phyloP scores from a whole-genome alignment of 2,113 vertebrate genomes.

The Pholis gunnellus region DNA sequence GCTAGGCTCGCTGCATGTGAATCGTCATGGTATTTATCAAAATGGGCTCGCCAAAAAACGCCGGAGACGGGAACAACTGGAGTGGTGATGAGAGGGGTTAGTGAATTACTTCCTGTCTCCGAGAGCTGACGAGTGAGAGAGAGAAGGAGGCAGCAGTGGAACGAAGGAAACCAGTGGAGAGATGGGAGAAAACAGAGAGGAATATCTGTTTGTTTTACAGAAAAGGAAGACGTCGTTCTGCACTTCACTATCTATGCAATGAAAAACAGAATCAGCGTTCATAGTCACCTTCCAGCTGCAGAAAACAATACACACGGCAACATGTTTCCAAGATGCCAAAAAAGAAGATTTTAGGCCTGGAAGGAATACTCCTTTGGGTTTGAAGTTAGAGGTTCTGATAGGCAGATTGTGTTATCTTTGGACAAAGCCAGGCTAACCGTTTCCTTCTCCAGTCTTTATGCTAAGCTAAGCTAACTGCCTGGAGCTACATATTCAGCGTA shows the following conservation, averaged over 20 bases:
- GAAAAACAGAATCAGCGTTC: neutral
- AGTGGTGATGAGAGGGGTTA: constrained; percentile 69
- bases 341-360: neutral
- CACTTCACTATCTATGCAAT: neutral
- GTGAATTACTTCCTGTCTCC: constrained; percentile 72
- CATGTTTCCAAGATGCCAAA: neutral
- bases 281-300: neutral
- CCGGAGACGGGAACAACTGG: constrained; percentile 62
- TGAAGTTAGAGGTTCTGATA: neutral
- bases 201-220: neutral
- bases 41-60: constrained; percentile 46
- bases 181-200: neutral
- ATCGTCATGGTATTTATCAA: constrained; percentile 72
- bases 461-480: neutral
- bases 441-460: neutral
- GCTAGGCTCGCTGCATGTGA: constrained; percentile 48
- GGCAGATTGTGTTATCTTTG: neutral
- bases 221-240: neutral
- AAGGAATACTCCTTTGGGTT: too few relatives aligned
- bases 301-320: neutral
- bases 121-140: constrained; percentile 61
- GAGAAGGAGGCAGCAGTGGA: constrained; percentile 40
- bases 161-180: neutral
- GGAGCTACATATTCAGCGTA: neutral
- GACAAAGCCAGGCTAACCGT: neutral